Evolutionary conservation across 2,113 vertebrate species (phyloP).

Genomic region (Sakesphorus luctuosus): DNA sequence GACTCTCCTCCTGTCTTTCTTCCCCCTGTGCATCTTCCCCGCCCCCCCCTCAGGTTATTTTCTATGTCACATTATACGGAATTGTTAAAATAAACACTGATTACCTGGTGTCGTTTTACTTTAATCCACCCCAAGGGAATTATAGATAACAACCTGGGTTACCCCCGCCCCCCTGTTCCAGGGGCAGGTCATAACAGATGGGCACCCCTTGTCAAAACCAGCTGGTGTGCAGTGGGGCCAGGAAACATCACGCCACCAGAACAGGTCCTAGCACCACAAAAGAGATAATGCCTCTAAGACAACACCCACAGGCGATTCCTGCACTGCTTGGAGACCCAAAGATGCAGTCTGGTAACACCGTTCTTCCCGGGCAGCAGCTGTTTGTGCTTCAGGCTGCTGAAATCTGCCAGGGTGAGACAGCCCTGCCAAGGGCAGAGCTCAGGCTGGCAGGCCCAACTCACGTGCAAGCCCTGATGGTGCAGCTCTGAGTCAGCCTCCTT

Average conservation of each 20-base stretch:
- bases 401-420: background rate
- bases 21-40: too few species aligned
- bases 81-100: too few species aligned
- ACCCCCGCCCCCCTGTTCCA: too few species aligned
- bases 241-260: accelerated
- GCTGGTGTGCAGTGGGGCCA: background rate
- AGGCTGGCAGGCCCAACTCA: background rate
- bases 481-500: constrained; percentile 14
- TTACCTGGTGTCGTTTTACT: too few species aligned
- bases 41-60: too few species aligned
- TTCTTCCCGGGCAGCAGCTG: background rate
- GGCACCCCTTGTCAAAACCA: background rate
- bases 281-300: accelerated
- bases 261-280: background rate
- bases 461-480: background rate
- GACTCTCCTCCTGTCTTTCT: too few species aligned
- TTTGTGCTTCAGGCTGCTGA: background rate
- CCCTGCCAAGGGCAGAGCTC: background rate
- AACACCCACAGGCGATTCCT: background rate
- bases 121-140: too few species aligned
- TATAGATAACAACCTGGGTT: too few species aligned
- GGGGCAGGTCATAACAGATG: background rate
- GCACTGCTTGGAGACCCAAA: background rate
- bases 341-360: too few species aligned
- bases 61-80: too few species aligned